A percentile compares a stretch with the other conserved stretches of the same genome.
phyloP scores from a whole-genome alignment of 1,140 invertebrate species.

The Eriocheir sinensis region DNA sequence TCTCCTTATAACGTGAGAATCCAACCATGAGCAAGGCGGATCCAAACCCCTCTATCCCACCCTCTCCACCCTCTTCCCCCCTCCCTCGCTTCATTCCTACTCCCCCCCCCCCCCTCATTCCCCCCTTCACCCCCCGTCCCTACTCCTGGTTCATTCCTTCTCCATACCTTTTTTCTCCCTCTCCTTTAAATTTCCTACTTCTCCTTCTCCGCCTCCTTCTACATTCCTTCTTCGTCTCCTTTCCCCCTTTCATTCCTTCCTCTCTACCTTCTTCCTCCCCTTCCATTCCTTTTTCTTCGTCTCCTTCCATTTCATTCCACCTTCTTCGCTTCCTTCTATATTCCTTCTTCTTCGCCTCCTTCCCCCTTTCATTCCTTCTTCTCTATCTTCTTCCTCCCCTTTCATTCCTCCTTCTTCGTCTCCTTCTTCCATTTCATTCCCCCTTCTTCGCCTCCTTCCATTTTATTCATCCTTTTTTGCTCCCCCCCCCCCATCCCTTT shows the following conservation, averaged over 20 bases:
- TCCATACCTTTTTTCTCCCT: too few relatives aligned
- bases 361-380: background rate
- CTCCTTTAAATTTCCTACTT: too few relatives aligned
- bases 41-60: background rate
- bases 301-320: too few relatives aligned
- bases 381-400: background rate
- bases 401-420: background rate
- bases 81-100: background rate
- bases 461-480: background rate
- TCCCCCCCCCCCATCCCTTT: background rate
- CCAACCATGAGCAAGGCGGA: background rate
- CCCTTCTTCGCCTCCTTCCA: background rate
- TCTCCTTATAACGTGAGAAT: background rate
- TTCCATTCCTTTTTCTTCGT: too few relatives aligned
- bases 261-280: too few relatives aligned
- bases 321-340: background rate
- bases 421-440: background rate
- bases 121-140: too few relatives aligned
- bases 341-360: background rate
- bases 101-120: background rate
- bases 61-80: background rate
- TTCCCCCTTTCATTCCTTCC: too few relatives aligned
- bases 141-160: too few relatives aligned
- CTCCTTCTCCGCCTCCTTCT: too few relatives aligned
- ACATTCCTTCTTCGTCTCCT: too few relatives aligned